phyloP scores from a whole-genome alignment of 2,888 invertebrate species.

The Drosophila gaucha region DNA sequence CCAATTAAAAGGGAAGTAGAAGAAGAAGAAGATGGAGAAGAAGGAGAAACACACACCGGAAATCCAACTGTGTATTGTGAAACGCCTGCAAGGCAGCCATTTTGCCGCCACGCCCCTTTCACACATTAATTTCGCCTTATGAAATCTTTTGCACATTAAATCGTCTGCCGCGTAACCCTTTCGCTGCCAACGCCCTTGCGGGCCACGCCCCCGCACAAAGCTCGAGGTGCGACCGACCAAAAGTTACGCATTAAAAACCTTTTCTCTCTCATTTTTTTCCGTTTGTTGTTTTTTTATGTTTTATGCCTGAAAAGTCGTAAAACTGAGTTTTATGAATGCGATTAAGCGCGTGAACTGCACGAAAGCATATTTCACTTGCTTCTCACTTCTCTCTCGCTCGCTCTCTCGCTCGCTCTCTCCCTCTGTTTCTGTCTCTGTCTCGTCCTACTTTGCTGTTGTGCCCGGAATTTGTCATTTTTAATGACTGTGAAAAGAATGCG shows the following conservation, averaged over 20 bases:
- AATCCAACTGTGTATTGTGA: slow-evolving; percentile 9
- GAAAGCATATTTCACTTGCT: slow-evolving; percentile 68
- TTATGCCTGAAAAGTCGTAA: slow-evolving; percentile 72
- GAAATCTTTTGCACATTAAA: slow-evolving; percentile 69
- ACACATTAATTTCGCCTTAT: slow-evolving; percentile 67
- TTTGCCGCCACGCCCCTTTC: slow-evolving; percentile 28
- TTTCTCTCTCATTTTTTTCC: slow-evolving; percentile 6
- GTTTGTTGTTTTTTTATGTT: slow-evolving; percentile 25
- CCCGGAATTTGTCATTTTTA: slow-evolving; percentile 77
- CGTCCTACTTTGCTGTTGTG: slow-evolving; percentile 66
- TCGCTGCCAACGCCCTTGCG: slow-evolving; percentile 13
- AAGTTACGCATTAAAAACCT: slow-evolving; percentile 64
- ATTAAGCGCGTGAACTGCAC: slow-evolving; percentile 77
- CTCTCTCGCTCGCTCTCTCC: neutral
- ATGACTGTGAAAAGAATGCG: slow-evolving; percentile 77
- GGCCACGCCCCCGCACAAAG: slow-evolving; percentile 7
- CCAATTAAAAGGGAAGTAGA: slow-evolving; percentile 29
- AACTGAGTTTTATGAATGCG: slow-evolving; percentile 78
- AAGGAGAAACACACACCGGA: neutral
- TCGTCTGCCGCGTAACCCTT: slow-evolving; percentile 49
- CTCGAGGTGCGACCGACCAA: slow-evolving; percentile 18
- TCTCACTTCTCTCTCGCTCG: slow-evolving; percentile 19
- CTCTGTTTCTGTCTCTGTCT: slow-evolving; percentile 12
- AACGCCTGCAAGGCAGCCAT: slow-evolving; percentile 9
- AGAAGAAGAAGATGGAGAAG: neutral